Conservation (phyloP, 2,797 vertebrate species). For the Enteromius viviparus region DNA sequence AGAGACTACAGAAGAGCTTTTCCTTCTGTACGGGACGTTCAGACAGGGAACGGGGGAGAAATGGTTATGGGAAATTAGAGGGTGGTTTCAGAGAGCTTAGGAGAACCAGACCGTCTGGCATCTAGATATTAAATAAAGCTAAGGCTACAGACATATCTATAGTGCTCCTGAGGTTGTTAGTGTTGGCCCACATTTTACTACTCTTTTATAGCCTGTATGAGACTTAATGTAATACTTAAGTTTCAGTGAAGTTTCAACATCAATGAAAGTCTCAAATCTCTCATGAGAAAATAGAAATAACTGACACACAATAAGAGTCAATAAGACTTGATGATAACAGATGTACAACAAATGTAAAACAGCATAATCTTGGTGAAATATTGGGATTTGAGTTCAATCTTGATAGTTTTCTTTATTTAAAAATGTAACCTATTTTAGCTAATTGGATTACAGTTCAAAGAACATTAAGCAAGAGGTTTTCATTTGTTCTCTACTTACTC, state of each 20-base stretch:
- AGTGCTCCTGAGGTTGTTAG: slow-evolving; percentile 22
- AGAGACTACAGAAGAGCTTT: slow-evolving; percentile 35
- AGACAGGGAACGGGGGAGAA: slow-evolving; percentile 4
- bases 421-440: background rate
- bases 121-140: slow-evolving; percentile 40
- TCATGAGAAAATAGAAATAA: background rate
- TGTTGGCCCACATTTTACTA: slow-evolving; percentile 6
- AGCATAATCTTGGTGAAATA: background rate
- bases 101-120: slow-evolving; percentile 37
- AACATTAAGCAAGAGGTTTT: background rate
- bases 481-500: background rate
- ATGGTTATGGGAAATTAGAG: slow-evolving; percentile 20
- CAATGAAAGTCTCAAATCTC: background rate
- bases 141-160: slow-evolving; percentile 12
- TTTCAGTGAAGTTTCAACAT: background rate
- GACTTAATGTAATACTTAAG: slow-evolving; percentile 9
- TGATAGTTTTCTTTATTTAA: background rate
- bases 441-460: background rate
- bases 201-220: slow-evolving; percentile 18
- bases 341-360: background rate
- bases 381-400: background rate
- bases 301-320: background rate
- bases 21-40: slow-evolving; percentile 15
- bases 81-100: slow-evolving; percentile 19
- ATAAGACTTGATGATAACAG: background rate